A percentile compares a stretch with the other conserved stretches of the same genome.
These are phyloP conservation scores for Geopemphigus sp. DNA, from an alignment of 1,140 invertebrate genomes.

Conservation along the genomic window DNA sequence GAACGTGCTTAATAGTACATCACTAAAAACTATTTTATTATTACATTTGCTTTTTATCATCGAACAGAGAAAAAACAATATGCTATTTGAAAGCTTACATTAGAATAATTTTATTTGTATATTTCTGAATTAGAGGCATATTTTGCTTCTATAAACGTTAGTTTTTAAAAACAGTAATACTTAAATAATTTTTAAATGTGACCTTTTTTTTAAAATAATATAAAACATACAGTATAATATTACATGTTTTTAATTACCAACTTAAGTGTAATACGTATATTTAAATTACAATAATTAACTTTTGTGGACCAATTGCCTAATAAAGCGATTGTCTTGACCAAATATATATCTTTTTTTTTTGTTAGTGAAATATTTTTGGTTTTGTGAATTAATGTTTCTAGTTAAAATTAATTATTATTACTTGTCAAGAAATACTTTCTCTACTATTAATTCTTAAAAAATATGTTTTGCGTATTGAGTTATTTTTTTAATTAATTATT, in stretches of 20 bases:
- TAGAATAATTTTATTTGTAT: too few relatives aligned
- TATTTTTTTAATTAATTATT: too few relatives aligned
- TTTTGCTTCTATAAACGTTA: too few relatives aligned
- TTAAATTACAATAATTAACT: not conserved
- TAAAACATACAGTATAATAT: not conserved
- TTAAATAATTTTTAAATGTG: not conserved
- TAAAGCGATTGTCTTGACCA: not conserved
- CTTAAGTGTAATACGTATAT: not conserved
- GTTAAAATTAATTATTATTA: too few relatives aligned
- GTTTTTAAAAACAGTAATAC: not conserved
- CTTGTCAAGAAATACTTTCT: too few relatives aligned
- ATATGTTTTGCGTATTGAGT: too few relatives aligned
- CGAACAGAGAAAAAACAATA: too few relatives aligned
- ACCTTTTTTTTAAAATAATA: not conserved
- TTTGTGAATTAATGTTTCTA: too few relatives aligned
- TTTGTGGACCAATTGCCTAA: not conserved
- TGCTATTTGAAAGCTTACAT: too few relatives aligned
- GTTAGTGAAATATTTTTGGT: not conserved
- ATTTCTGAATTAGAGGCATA: too few relatives aligned
- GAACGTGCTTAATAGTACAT: conserved; percentile 58
- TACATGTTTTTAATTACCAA: not conserved
- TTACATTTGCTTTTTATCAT: too few relatives aligned
- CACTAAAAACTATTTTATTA: conserved; percentile 16
- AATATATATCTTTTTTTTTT: not conserved
- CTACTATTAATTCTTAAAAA: too few relatives aligned